Evolutionary conservation across 2,888 invertebrate species (phyloP), one percentile per base, ranked within the genome.

Genomic region (Ypsolopha sequella): DNA sequence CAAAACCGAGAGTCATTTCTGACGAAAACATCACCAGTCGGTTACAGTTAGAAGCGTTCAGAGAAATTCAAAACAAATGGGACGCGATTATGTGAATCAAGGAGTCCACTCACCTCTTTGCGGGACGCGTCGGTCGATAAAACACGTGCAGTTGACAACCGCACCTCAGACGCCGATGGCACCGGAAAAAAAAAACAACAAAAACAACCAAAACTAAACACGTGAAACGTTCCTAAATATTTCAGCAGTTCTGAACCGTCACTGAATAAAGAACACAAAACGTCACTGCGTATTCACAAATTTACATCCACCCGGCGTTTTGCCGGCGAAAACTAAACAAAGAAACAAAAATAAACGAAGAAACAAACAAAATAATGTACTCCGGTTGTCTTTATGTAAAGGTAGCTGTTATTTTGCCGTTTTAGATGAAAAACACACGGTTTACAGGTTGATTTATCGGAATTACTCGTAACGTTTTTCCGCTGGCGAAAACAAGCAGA

Each of bases 231-330:
- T 59, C 60, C 57, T 54, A 54, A 59, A 57, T 56, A 64, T 57
- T 60, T 53, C 55, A 58, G 56, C 50, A 55, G 62, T 13, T n/a
- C 55, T 54, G 46, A 60, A 71, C 57, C 59, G 70, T 72, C 74
- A 78, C 70, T 60, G 55, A 72, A 68, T 62, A 24, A 24, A 24
- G 24, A 24, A 70, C 70, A 77, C 73, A 66, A 52, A 61, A 66
- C 57, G 65, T 65, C 64, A 66, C 56, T 64, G 62, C 59, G 60
- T 66, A 63, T 60, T 62, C 71, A 68, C 59, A 61, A 59, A 62
- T 63, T 62, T 63, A 58, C 58, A 57, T 54, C 57, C 63, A 61
- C 59, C 81, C 81, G 82, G 82, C 74, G 66, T 79, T 80, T 81
- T 75, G 66, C 78, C 77, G 79, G 76, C 63, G 59, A 76, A 80